Base-by-base conservation (phyloP, 2,113 vertebrate genomes). In the Cichladusa arquata region DNA sequence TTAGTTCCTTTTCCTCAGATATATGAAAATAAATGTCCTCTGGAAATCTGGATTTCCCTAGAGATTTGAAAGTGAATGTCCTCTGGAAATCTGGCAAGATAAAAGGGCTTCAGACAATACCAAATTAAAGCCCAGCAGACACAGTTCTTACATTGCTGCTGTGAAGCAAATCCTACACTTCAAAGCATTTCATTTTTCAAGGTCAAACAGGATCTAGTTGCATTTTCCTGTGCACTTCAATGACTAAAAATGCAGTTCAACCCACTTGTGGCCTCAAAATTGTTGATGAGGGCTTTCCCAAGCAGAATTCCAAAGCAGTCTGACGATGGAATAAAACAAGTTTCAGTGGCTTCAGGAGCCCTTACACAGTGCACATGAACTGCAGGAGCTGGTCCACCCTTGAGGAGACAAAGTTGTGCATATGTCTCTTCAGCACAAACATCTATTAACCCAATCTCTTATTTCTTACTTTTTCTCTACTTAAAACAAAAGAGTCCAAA, bases 41-140 rank as follows among this genome's bases (percentile, higher is more conserved):
- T 92, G 54, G 50, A 93, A 96, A 65, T 31, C 45, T 77, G 76
- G 76, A 62, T 88, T 80, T 56, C 72, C 60, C 72, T n/a, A 47
- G 51, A 60, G 56, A 83, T 80, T 73, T 66, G 73, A 82, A 95
- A 91, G 65, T 40, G 84, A 89, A 84, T 50, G 18, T 89, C 36
- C 53, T 71, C 34, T 92, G 73, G 53, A 95, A 96, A 79, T 36
- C 51, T 91, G 81, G 91, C 23, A 77, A 73, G 86, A 92, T 65
- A 85, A 87, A 97, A 91, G 48, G 88, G 58, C 34, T 57, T 62
- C 38, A 85, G 90, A 95, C 81, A 95, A 93, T 80, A 88, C 58
- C 87, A 88, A 93, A 91, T 51, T 77, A 82, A 94, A 91, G 73
- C 42, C 61, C 33, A 80, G 33, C 11, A 19, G n/a, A 38, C 38